A percentile compares a stretch with the other conserved stretches of the same genome.
These are phyloP conservation scores for Pecten maximus DNA, from an alignment of 2,888 invertebrate species.

Conservation along the genomic window DNA sequence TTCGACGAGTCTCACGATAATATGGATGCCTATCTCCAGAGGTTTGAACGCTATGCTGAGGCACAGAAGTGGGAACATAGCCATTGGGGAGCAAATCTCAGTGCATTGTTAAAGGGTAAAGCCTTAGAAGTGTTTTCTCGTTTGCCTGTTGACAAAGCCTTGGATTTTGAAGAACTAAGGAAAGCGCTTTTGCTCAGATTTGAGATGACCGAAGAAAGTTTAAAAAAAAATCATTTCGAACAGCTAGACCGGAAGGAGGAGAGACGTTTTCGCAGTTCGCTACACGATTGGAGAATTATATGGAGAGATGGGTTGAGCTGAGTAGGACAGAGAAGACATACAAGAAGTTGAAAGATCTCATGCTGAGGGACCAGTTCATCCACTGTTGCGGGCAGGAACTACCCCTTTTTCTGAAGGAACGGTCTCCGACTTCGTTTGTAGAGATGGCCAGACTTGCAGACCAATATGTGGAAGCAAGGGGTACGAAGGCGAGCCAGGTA, in stretches of 20 bases:
- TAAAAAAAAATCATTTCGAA: constrained; percentile 49
- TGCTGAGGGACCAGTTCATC: constrained; percentile 44
- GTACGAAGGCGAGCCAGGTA: too few species aligned
- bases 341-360: constrained; percentile 42
- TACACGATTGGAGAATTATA: constrained; percentile 42
- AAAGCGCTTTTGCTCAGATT: constrained; percentile 47
- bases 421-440: constrained; percentile 37
- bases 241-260: constrained; percentile 39
- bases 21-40: constrained; percentile 31
- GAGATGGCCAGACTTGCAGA: constrained; percentile 42
- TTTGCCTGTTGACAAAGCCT: constrained; percentile 37
- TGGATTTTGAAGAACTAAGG: constrained; percentile 50
- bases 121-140: constrained; percentile 51
- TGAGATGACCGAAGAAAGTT: constrained; percentile 53
- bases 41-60: background rate
- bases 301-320: constrained; percentile 53
- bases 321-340: constrained; percentile 31
- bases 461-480: constrained; percentile 44
- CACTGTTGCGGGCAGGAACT: constrained; percentile 40
- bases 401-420: constrained; percentile 52
- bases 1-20: constrained; percentile 35
- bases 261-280: constrained; percentile 52
- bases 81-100: constrained; percentile 41
- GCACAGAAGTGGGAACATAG: background rate
- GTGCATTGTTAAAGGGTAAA: constrained; percentile 52